Conservation (phyloP, 2,113 vertebrate species). For the Orycteropus afer region DNA sequence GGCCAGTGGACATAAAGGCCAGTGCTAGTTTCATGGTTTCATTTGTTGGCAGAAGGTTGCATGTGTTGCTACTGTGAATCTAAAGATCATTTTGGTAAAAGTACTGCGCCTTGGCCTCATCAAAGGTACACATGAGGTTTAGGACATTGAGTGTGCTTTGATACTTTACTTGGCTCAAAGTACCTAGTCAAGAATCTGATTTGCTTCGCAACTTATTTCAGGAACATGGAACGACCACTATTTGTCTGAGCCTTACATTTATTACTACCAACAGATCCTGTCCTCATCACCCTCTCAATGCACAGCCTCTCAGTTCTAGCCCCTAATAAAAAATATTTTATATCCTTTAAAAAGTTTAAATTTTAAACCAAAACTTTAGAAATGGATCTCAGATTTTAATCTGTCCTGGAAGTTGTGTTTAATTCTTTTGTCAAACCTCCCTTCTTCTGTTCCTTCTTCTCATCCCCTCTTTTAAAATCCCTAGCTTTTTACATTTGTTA, state of each 20-base stretch:
- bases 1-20: constrained; percentile 66
- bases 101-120: neutral
- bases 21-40: constrained; percentile 59
- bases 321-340: neutral
- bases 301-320: neutral
- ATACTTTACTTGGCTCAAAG: neutral
- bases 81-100: constrained; percentile 51
- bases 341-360: neutral
- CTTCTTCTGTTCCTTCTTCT: neutral
- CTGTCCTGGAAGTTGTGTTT: neutral
- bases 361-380: neutral
- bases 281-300: neutral
- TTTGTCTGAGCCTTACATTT: neutral
- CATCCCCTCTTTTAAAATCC: neutral
- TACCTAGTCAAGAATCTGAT: neutral
- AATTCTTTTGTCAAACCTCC: neutral
- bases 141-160: neutral
- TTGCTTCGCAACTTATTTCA: constrained; percentile 32
- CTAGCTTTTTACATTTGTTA: neutral
- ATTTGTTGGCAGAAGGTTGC: constrained; percentile 58
- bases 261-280: neutral
- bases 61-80: constrained; percentile 40
- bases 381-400: neutral
- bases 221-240: neutral
- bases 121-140: neutral